Conservation (phyloP, 1,140 invertebrate species). For the Formica exsecta region DNA sequence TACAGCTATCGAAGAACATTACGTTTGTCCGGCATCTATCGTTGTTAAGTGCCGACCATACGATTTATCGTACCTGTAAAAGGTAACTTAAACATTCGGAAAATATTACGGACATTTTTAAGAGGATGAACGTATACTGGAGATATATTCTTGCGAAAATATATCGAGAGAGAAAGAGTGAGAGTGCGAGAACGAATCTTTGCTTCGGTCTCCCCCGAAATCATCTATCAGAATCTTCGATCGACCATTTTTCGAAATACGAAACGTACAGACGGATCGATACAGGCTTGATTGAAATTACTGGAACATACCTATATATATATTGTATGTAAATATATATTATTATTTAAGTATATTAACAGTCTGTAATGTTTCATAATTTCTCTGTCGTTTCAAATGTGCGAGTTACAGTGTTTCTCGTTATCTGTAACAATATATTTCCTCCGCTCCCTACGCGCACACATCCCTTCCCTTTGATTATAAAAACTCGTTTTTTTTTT, state of each 20-base stretch:
- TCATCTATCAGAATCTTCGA: conserved; percentile 32
- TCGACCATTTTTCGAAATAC: conserved; percentile 46
- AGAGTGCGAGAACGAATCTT: neutral
- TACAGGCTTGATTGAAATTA: conserved; percentile 31
- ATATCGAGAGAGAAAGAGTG: neutral
- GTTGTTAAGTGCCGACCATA: conserved; percentile 24
- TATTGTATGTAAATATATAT: conserved; percentile 63
- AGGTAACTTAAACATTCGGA: conserved; percentile 62
- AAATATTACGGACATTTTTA: conserved; percentile 46
- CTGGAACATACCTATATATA: conserved; percentile 47
- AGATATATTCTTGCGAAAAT: conserved; percentile 35
- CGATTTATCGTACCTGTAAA: conserved; percentile 40
- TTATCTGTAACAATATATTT: neutral
- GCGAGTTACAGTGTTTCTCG: neutral
- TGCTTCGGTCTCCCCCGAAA: conserved; percentile 27
- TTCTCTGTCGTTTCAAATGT: conserved; percentile 1
- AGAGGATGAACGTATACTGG: neutral
- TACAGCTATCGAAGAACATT: conserved; percentile 61
- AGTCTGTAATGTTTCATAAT: conserved; percentile 41
- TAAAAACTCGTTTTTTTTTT: neutral
- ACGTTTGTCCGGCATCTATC: conserved; percentile 56
- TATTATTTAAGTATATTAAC: conserved; percentile 60
- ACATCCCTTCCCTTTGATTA: neutral
- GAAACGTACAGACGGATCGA: conserved; percentile 20
- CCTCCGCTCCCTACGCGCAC: neutral